phyloP scores from a whole-genome alignment of 2,888 invertebrate genomes.

The Cryptophagus acutangulus region DNA sequence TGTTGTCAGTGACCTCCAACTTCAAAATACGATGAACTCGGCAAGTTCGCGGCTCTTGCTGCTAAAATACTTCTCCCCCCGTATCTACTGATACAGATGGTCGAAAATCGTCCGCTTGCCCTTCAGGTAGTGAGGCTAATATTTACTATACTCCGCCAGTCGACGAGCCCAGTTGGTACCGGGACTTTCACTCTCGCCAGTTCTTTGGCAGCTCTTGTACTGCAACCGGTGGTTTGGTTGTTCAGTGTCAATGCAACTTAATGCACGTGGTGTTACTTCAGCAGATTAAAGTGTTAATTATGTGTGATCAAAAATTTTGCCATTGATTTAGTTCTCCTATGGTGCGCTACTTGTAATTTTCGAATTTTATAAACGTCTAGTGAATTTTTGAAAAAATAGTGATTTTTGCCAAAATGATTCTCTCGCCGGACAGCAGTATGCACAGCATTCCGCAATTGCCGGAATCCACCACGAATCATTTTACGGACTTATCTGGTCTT shows the following conservation, averaged over 20 bases:
- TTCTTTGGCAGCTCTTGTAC: constrained; percentile 40
- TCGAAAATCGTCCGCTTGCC: constrained; percentile 42
- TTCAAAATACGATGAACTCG: constrained; percentile 74
- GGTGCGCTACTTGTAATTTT: constrained; percentile 8
- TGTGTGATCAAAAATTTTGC: constrained; percentile 1
- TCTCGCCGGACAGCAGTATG: constrained; percentile 63
- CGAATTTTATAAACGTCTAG: constrained; percentile 1
- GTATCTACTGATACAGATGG: constrained; percentile 39
- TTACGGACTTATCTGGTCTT: constrained; percentile 40
- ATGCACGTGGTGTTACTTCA: constrained; percentile 17
- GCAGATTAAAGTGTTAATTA: not conserved
- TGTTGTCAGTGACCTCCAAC: constrained; percentile 82
- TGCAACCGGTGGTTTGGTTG: constrained; percentile 11
- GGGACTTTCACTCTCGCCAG: constrained; percentile 50
- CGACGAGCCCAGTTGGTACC: constrained; percentile 44
- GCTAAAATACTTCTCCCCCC: constrained; percentile 50
- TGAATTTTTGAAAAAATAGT: constrained; percentile 13
- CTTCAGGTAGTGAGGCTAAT: constrained; percentile 47
- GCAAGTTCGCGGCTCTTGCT: constrained; percentile 52
- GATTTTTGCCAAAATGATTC: constrained; percentile 50
- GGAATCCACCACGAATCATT: constrained; percentile 44
- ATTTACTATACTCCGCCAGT: constrained; percentile 46
- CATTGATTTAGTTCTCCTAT: constrained; percentile 10
- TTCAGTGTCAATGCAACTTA: constrained; percentile 25
- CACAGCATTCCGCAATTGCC: constrained; percentile 50